Evolutionary conservation across 2,888 invertebrate genomes (phyloP).

Genomic region (Eupeodes latifasciatus): DNA sequence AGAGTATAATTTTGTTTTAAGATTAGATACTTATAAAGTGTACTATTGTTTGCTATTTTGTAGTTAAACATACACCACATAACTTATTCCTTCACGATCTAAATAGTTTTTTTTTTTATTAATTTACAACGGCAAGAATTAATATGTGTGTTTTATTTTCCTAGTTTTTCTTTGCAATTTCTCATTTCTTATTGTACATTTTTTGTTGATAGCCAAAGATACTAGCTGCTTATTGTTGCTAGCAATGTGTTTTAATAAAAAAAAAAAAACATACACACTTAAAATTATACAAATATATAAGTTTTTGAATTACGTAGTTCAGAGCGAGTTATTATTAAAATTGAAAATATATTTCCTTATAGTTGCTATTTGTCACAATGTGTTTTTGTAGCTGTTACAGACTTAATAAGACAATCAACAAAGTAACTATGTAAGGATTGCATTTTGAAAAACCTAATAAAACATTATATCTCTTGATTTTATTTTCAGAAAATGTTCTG

Average conservation of each 20-base stretch:
- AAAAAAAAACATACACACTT: neutral
- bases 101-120: too few relatives aligned
- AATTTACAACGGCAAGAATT: too few relatives aligned
- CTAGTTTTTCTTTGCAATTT: neutral
- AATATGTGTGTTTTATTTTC: neutral
- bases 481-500: constrained; percentile 64
- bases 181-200: neutral
- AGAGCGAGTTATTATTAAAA: neutral
- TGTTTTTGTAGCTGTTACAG: constrained; percentile 1
- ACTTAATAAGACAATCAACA: constrained; percentile 11
- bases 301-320: neutral
- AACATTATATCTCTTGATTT: neutral
- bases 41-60: too few relatives aligned
- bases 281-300: neutral
- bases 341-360: neutral
- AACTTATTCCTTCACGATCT: too few relatives aligned
- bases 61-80: too few relatives aligned
- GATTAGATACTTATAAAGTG: too few relatives aligned
- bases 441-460: neutral
- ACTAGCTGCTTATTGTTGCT: constrained; percentile 11
- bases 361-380: neutral
- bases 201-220: neutral
- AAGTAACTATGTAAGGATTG: constrained; percentile 4
- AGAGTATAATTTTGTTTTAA: too few relatives aligned
- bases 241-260: neutral